A percentile compares a stretch with the other conserved stretches of the same genome.
phyloP scores from a whole-genome alignment of 2,797 vertebrate genomes.

The Meriones psammophilus region DNA sequence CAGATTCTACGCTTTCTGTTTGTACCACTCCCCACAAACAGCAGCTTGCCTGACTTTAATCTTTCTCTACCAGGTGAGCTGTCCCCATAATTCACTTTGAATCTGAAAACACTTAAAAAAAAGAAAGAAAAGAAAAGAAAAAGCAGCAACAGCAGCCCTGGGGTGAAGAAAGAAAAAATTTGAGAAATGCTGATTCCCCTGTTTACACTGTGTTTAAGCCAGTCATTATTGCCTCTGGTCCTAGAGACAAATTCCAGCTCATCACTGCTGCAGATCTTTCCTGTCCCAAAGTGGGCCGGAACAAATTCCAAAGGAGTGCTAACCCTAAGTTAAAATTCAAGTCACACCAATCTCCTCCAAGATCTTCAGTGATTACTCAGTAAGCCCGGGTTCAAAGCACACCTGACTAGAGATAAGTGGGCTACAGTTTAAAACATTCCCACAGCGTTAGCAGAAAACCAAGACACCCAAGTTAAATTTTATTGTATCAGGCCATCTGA shows the following conservation, averaged over 20 bases:
- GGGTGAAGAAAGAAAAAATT: slow-evolving; percentile 45
- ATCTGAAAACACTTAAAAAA: slow-evolving; percentile 17
- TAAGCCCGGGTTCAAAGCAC: background rate
- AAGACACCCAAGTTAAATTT: background rate
- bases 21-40: background rate
- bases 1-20: background rate
- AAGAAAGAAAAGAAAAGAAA: background rate
- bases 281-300: background rate
- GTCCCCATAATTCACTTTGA: slow-evolving; percentile 5
- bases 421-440: background rate
- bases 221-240: background rate
- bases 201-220: slow-evolving; percentile 24
- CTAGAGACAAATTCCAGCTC: background rate
- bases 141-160: background rate
- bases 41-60: background rate
- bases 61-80: slow-evolving; percentile 18
- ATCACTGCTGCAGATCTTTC: background rate
- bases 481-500: background rate
- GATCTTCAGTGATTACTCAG: slow-evolving; percentile 20
- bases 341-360: background rate
- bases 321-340: slow-evolving; percentile 17
- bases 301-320: background rate
- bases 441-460: background rate
- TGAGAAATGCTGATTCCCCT: slow-evolving; percentile 72
- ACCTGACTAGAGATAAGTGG: background rate